phyloP scores from a whole-genome alignment of 1,140 invertebrate genomes.

The Limonius californicus region DNA sequence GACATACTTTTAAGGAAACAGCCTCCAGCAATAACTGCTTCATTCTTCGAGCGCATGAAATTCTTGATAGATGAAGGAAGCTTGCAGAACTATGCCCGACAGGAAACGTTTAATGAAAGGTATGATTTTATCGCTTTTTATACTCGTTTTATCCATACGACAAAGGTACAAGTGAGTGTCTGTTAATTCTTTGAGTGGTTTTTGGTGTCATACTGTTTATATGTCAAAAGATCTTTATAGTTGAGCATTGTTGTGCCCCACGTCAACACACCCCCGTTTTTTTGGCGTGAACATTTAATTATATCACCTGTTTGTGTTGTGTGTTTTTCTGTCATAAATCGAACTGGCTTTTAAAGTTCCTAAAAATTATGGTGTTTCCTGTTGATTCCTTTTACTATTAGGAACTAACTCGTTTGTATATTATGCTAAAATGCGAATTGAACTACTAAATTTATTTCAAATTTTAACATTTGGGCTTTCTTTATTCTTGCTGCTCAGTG shows the following conservation, averaged over 20 bases:
- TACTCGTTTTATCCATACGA: too few species aligned
- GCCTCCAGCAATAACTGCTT: conserved; percentile 91
- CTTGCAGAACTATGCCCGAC: conserved; percentile 92
- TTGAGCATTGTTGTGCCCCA: conserved; percentile 78
- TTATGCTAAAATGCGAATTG: neutral
- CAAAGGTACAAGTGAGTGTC: neutral
- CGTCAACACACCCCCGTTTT: conserved; percentile 43
- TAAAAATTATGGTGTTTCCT: neutral
- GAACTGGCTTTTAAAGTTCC: neutral
- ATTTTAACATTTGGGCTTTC: conserved; percentile 26
- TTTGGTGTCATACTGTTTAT: conserved; percentile 3
- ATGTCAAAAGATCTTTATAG: conserved; percentile 14
- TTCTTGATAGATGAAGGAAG: conserved; percentile 97
- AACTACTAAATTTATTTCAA: neutral
- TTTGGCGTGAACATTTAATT: conserved; percentile 26
- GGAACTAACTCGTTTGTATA: neutral
- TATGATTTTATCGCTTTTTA: conserved; percentile 51
- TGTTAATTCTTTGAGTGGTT: neutral
- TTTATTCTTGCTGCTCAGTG: conserved; percentile 76
- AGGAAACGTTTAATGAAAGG: conserved; percentile 96
- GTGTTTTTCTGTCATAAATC: neutral
- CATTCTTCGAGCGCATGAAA: conserved; percentile 97
- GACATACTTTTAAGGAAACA: conserved; percentile 92
- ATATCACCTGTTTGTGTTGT: conserved; percentile 11
- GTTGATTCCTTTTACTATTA: neutral